These are phyloP conservation scores for Chloromyia formosa DNA, from an alignment of 2,888 invertebrate genomes.

Conservation along the genomic window DNA sequence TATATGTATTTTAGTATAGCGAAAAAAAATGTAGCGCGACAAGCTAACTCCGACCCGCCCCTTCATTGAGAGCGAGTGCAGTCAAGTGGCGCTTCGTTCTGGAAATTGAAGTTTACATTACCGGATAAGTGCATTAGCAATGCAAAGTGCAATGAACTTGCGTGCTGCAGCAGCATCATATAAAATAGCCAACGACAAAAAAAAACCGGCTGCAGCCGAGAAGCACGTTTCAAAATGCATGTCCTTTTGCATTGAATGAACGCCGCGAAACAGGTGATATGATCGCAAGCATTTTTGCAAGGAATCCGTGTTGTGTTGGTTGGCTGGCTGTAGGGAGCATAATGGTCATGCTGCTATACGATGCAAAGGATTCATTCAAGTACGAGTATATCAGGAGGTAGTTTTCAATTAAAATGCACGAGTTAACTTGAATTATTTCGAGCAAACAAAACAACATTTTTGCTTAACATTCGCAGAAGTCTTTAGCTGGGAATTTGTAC, in stretches of 20 bases:
- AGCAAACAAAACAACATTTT: no score
- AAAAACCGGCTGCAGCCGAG: neutral
- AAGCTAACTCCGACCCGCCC: neutral
- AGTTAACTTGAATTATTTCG: constrained; percentile 11
- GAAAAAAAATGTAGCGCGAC: neutral
- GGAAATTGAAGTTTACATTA: constrained; percentile 33
- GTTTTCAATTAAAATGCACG: constrained; percentile 2
- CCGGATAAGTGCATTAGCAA: constrained; percentile 28
- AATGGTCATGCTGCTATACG: no score
- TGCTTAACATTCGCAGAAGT: no score
- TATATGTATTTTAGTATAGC: neutral
- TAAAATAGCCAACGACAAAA: neutral
- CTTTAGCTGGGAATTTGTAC: no score
- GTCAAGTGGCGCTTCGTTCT: constrained; percentile 38
- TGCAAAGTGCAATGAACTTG: constrained; percentile 40
- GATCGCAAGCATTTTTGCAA: neutral
- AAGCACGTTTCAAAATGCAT: neutral
- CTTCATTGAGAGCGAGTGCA: neutral
- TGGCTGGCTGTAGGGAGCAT: no score
- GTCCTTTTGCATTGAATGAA: neutral
- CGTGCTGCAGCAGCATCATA: neutral
- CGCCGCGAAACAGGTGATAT: neutral
- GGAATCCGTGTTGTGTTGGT: neutral
- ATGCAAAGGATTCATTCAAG: no score
- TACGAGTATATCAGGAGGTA: neutral